phyloP scores from a whole-genome alignment of 2,113 vertebrate genomes.

The Pithys albifrons region DNA sequence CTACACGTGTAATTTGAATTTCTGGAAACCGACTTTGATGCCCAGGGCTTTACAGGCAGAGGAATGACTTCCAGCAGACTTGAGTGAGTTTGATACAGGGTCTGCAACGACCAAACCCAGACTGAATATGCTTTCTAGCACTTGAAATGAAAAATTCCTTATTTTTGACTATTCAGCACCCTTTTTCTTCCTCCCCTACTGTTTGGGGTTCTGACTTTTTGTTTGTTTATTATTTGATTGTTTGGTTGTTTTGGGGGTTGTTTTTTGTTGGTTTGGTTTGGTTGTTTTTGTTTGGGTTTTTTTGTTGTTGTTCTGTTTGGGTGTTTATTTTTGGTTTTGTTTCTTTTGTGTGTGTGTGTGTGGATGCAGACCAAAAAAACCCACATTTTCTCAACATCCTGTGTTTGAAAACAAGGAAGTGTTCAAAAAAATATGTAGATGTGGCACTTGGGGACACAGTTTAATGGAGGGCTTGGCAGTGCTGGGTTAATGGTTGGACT shows the following conservation, averaged over 20 bases:
- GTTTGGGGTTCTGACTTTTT: fast-evolving
- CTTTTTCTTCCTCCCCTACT: not conserved
- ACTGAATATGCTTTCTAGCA: not conserved
- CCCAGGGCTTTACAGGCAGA: not conserved
- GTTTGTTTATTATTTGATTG: not conserved
- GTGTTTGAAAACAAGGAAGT: fast-evolving
- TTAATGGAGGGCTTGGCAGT: not conserved
- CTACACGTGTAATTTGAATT: not conserved
- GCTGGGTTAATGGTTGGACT: not conserved
- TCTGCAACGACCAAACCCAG: not conserved
- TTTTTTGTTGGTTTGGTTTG: not conserved
- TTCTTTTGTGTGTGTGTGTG: not conserved
- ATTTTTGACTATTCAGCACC: not conserved
- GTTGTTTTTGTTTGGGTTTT: not conserved
- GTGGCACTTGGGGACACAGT: not conserved
- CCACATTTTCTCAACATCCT: not conserved
- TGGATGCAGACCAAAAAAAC: not conserved
- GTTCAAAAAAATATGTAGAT: not conserved
- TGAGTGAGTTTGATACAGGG: not conserved
- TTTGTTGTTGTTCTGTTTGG: not conserved
- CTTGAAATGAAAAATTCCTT: not conserved
- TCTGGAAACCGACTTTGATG: not conserved
- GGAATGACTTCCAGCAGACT: not conserved
- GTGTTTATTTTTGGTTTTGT: too few species aligned
- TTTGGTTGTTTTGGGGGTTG: fast-evolving